Evolutionary conservation across 2,888 invertebrate species (phyloP), one percentile per base, ranked within the genome.

Genomic region (Ophonus ardosiacus): DNA sequence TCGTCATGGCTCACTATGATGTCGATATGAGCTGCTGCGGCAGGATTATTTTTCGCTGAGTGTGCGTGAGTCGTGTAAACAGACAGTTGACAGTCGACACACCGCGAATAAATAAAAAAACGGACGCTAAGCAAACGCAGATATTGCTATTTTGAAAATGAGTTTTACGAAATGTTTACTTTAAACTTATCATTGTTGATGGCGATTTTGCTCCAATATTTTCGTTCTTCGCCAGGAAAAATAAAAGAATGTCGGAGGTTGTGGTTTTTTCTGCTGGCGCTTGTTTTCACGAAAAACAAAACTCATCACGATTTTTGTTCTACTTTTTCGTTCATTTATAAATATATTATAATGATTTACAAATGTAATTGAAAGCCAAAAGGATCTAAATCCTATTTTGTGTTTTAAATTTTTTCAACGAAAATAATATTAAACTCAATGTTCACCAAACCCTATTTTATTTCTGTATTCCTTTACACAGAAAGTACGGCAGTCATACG

Each of bases 11-110:
- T 51, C 13, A 51, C 43, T 51, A 8, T 4, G 43, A 51, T 51
- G 43, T 13, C 43, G 43, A 51, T 51, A 10, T 51, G 43, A 10
- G 43, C 43, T 51, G 6, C 43, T 51, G 43, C 43, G 8, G 43
- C 43, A 0, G 43, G 43, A 51, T 51, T 51, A 51, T 74, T 74
- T 74, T 74, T 74, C 71, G 71, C 71, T 74, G 18, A 74, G 43
- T 40, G 40, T 43, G 71, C 43, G 43, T 74, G 18, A 40, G 71
- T 74, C 40, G 10, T 31, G 43, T 40, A 43, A 74, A 74, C 71
- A 74, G 40, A 74, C 40, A 74, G 63, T 68, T 31, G 38, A 74
- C 71, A 74, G 68, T 38, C 63, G 21, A 63, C 63, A 63, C 24
- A 63, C 63, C 24, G 63, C 63, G 63, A 63, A 63, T 63, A 63